Evolutionary conservation across 2,888 invertebrate species (phyloP).

Genomic region (Spialia ferax): DNA sequence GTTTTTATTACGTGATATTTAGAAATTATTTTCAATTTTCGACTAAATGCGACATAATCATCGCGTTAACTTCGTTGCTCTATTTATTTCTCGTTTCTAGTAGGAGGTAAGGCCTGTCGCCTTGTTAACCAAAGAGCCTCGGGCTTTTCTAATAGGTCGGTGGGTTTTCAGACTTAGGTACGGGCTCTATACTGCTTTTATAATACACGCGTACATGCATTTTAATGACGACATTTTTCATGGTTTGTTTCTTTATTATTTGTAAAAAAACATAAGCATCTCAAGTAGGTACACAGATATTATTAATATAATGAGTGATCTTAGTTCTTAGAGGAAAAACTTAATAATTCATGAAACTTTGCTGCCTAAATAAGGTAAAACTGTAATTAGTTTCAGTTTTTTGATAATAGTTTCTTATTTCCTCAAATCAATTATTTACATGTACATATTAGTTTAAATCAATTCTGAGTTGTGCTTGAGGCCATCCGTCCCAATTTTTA

Average conservation of each 20-base stretch:
- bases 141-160: slow-evolving; percentile 12
- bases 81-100: background rate
- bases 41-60: background rate
- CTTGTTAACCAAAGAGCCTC: background rate
- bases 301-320: no score
- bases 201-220: background rate
- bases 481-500: no score
- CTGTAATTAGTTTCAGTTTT: no score
- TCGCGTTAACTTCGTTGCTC: background rate
- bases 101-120: background rate
- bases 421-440: no score
- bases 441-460: no score
- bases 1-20: background rate
- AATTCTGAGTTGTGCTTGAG: no score
- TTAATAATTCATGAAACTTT: no score
- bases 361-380: no score
- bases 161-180: slow-evolving; percentile 5
- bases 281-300: no score
- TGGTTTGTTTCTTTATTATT: background rate
- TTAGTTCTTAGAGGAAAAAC: no score
- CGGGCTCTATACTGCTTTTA: background rate
- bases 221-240: background rate
- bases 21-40: background rate
- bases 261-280: no score
- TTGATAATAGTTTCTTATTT: no score